Evolutionary conservation across 2,888 invertebrate genomes (phyloP), one percentile per base, ranked within the genome.

Genomic region (Stenichneumon culpator): DNA sequence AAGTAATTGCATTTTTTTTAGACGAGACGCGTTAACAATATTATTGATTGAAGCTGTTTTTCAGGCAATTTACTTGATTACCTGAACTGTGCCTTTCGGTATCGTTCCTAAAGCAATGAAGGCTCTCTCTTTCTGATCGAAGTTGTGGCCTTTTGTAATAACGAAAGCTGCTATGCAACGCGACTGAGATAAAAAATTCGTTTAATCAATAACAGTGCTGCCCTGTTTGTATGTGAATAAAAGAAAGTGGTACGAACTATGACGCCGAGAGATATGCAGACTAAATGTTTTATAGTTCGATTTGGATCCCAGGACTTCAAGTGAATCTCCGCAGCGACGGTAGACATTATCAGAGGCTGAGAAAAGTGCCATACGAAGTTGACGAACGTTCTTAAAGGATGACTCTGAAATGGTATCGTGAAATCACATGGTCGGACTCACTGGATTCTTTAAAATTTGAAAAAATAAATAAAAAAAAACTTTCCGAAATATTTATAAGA

Each of bases 281-380:
- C 85, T 93, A 88, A 65, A 95, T 93, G 11, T 95, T 89, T n/a
- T 96, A 96, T 88, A 95, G 94, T 81, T 95, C 95, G 91, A 95
- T 86, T 92, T 91, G 22, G 92, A 92, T 87, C 95, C 94, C 69
- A 95, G 90, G 68, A 93, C 19, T 90, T 90, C 77, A 96, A 95
- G 92, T 96, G 94, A 79, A 97, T 95, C 94, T 97, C 97, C 87
- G 96, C 95, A 36, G 97, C 97, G 90, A 97, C 97, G 73, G 97
- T 94, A 47, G 96, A 96, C 93, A 97, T 97, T 44, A 97, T 95
- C 83, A 97, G 95, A 4, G 97, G 97, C 91, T 97, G 96, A 88
- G 96, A 95, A 84, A 97, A 94, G 89, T 95, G 95, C 97, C 97
- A 97, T 72, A 97, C 87, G 57, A 95, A 93, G 74, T 95, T 95